Conservation (phyloP, 2,113 vertebrate genomes). For the Conger conger region DNA sequence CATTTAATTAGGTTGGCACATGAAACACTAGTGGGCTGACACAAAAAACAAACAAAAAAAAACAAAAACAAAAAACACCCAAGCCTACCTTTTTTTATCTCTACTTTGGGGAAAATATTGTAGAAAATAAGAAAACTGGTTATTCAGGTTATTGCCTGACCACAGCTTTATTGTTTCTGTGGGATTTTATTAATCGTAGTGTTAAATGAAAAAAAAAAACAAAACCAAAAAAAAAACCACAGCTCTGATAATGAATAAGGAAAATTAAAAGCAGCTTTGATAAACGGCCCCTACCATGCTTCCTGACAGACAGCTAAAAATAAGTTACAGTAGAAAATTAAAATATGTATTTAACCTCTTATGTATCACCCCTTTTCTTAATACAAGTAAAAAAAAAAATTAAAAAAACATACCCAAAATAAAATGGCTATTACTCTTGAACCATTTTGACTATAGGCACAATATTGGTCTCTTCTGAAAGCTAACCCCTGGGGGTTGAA, state of each 20-base stretch:
- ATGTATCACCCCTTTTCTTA: too few species aligned
- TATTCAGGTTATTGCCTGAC: background rate
- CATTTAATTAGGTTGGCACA: background rate
- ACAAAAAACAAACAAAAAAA: too few species aligned
- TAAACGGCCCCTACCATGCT: background rate
- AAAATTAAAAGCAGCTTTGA: background rate
- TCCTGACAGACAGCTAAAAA: background rate
- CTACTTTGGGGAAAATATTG: background rate
- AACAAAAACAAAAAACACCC: background rate
- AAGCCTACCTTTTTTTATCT: background rate
- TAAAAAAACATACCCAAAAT: too few species aligned
- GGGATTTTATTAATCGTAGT: background rate
- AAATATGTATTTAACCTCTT: background rate
- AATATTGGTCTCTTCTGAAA: too few species aligned
- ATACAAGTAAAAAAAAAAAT: too few species aligned
- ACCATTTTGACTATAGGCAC: too few species aligned
- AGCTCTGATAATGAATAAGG: background rate
- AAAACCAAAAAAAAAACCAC: background rate
- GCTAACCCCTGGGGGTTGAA: too few species aligned
- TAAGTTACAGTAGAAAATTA: background rate
- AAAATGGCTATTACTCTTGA: too few species aligned
- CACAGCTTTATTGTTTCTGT: background rate
- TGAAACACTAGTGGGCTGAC: background rate
- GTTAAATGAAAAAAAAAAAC: background rate
- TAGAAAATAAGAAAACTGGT: background rate